Percentiles rank a stretch among this genome's conserved stretches.
Evolutionary conservation across 2,113 vertebrate species (phyloP).

Genomic region (Ailuropoda melanoleuca): DNA sequence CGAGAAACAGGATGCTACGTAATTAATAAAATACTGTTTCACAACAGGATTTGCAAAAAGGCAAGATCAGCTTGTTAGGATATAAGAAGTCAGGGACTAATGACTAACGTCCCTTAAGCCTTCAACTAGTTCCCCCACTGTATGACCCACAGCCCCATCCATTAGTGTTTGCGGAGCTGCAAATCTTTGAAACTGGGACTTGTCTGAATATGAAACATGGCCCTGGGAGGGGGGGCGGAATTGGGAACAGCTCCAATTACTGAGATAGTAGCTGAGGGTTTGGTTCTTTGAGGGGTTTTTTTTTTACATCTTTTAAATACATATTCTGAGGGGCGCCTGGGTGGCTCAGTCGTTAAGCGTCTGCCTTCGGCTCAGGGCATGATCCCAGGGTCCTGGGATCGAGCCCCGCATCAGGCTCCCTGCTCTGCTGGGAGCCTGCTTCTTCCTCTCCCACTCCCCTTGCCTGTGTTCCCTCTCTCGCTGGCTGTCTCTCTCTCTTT

Average conservation of each 20-base stretch:
- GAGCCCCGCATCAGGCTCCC: too few species aligned
- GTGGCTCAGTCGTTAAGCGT: too few species aligned
- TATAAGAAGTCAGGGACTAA: neutral
- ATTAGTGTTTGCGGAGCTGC: neutral
- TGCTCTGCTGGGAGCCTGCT: too few species aligned
- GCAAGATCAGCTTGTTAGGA: neutral
- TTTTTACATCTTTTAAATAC: neutral
- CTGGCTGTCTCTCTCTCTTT: too few species aligned
- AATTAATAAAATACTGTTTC: neutral
- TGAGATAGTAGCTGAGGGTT: neutral
- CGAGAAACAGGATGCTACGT: neutral
- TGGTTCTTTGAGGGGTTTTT: neutral
- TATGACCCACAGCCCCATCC: neutral
- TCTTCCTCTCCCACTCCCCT: too few species aligned
- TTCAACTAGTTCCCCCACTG: neutral
- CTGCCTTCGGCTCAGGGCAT: too few species aligned
- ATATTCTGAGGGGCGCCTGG: too few species aligned
- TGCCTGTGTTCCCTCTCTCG: too few species aligned
- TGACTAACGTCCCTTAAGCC: neutral
- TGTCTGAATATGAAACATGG: neutral
- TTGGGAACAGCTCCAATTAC: neutral
- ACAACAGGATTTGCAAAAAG: constrained; percentile 36
- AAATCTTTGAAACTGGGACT: neutral
- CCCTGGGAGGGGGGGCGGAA: neutral
- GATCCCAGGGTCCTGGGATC: too few species aligned